Evolutionary conservation across 2,113 vertebrate genomes (phyloP).

Genomic region (Progne subis): DNA sequence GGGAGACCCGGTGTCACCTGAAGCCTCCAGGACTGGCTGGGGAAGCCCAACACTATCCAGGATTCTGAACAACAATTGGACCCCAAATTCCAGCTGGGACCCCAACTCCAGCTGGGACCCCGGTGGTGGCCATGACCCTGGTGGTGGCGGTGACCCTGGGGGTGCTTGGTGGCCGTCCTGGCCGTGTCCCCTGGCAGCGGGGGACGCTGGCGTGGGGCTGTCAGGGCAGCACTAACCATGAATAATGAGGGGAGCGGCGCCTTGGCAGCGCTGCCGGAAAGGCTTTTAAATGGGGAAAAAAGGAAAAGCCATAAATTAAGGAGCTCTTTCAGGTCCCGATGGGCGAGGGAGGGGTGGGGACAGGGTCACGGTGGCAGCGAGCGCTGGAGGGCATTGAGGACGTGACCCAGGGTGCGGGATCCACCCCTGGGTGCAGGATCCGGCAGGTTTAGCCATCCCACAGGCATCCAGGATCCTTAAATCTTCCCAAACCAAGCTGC

Average conservation of each 20-base stretch:
- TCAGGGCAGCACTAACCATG: background rate
- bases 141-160: background rate
- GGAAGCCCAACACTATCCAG: background rate
- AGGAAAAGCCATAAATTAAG: background rate
- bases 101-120: background rate
- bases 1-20: background rate
- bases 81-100: background rate
- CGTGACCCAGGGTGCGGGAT: background rate
- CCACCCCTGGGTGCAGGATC: background rate
- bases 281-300: background rate
- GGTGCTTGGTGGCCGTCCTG: accelerated
- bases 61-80: background rate
- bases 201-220: background rate
- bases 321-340: background rate
- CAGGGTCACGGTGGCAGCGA: background rate
- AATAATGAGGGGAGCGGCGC: background rate
- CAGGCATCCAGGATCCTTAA: background rate
- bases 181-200: background rate
- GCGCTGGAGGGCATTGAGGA: background rate
- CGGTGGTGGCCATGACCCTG: accelerated
- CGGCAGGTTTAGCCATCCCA: accelerated
- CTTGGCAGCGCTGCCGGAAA: background rate
- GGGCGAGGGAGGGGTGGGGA: background rate
- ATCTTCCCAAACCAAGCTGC: background rate
- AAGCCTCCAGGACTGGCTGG: accelerated